Evolutionary conservation across 2,888 invertebrate genomes (phyloP).

Genomic region (Philopedon plagiatum): DNA sequence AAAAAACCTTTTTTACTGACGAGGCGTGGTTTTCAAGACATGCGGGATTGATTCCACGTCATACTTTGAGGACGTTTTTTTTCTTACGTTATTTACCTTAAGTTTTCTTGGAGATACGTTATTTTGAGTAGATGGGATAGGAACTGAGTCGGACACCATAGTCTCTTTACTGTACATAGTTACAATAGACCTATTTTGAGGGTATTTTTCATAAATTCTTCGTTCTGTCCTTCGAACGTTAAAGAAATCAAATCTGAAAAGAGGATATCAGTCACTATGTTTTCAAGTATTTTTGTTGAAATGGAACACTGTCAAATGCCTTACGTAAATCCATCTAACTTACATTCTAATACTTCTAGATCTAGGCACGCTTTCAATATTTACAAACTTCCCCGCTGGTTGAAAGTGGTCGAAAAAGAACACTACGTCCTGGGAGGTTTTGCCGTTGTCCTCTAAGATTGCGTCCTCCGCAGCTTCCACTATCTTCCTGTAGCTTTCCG

Average conservation of each 20-base stretch:
- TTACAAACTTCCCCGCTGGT: slow-evolving; percentile 65
- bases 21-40: too few relatives aligned
- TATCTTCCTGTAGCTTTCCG: slow-evolving; percentile 69
- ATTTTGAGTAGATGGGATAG: slow-evolving; percentile 18
- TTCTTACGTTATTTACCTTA: slow-evolving; percentile 15
- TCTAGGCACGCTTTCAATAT: slow-evolving; percentile 66
- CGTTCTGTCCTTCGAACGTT: slow-evolving; percentile 68
- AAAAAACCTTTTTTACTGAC: too few relatives aligned
- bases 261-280: neutral
- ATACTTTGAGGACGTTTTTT: too few relatives aligned
- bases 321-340: slow-evolving; percentile 49
- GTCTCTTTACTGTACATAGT: slow-evolving; percentile 61
- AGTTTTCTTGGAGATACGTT: slow-evolving; percentile 15
- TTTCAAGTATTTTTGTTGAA: too few relatives aligned
- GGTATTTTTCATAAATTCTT: slow-evolving; percentile 68
- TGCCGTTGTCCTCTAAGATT: slow-evolving; percentile 26
- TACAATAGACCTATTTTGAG: slow-evolving; percentile 67
- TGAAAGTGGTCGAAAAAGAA: slow-evolving; percentile 66
- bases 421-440: slow-evolving; percentile 13
- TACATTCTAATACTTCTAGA: slow-evolving; percentile 66
- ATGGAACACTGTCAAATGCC: neutral
- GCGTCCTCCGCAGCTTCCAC: slow-evolving; percentile 64
- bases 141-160: slow-evolving; percentile 3
- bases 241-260: slow-evolving; percentile 70
- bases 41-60: too few relatives aligned